Base-by-base conservation (phyloP, 2,888 invertebrate genomes). In the Iselma pallidipennis region DNA sequence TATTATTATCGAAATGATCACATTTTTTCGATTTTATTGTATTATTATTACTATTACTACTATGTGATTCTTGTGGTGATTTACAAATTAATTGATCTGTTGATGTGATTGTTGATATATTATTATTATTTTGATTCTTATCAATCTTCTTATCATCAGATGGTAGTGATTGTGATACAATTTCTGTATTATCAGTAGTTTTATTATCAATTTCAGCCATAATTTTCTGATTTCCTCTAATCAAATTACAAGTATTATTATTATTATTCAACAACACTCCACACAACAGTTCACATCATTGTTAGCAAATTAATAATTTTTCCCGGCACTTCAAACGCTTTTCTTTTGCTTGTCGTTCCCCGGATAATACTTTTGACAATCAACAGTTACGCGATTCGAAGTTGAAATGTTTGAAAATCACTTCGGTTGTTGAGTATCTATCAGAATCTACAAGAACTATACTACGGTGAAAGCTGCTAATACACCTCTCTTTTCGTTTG, bases 41-140 rank as follows among this genome's bases (percentile, higher is more conserved):
- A 25, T 67, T 65, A 14, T 67, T 65, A 60, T 63, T 72, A 4
- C 76, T 77, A 25, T 67, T 65, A 14, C 67, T 65, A 60, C 64
- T 72, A 4, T 77, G 73, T 14, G 78, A 76, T 25, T 74, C 74
- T 67, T 81, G 83, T 10, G 86, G 86, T 1, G 84, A 82, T 71
- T 86, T 86, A 71, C 84, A 85, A 60, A 87, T 87, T 48, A 87
- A 71, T 65, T 85, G 85, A 70, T 87, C 86, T 3, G 86, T 86
- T 21, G 87, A 87, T 42, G 77, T 57, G 69, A 79, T 80, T 5
- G 78, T 76, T 5, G 76, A 77, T 6, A 77, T 78, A 42, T 37
- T 55, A 7, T 29, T 49, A 16, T 14, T 25, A 16, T 49, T 53
- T 23, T 53, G 49, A 33, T 57, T 53, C 9, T 57, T 49, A 25